These are phyloP conservation scores for western clawed frog (Xenopus tropicalis) DNA, from an alignment of 2,113 vertebrate species.

Conservation along the genomic window DNA sequence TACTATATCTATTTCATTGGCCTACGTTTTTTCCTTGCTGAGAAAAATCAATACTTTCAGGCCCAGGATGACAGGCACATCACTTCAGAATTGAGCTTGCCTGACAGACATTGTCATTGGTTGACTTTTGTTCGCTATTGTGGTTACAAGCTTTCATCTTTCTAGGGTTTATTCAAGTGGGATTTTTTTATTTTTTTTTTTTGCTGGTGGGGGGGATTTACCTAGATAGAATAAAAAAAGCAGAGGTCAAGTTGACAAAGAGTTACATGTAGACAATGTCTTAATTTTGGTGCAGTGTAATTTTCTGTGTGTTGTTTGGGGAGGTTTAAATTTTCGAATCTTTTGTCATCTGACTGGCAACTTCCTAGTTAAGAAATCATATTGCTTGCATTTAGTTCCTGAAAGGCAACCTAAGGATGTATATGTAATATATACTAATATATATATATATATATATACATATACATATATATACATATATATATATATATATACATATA, in stretches of 20 bases:
- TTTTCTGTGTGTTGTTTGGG: slow-evolving; percentile 63
- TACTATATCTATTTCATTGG: slow-evolving; percentile 81
- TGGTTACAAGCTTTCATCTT: slow-evolving; percentile 95
- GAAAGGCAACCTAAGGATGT: not conserved
- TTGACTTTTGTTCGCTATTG: slow-evolving; percentile 90
- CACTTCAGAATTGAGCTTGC: slow-evolving; percentile 90
- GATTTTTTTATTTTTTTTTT: slow-evolving; percentile 53
- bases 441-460: too few relatives aligned
- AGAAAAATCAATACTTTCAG: slow-evolving; percentile 90
- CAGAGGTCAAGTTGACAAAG: slow-evolving; percentile 75
- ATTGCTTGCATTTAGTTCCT: not conserved
- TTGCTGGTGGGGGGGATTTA: slow-evolving; percentile 70
- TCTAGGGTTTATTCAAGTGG: slow-evolving; percentile 70
- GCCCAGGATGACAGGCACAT: slow-evolving; percentile 86
- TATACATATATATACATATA: too few relatives aligned
- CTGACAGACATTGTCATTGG: slow-evolving; percentile 91
- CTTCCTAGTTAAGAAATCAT: slow-evolving; percentile 25
- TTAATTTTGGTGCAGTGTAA: slow-evolving; percentile 62
- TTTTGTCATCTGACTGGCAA: slow-evolving; percentile 65
- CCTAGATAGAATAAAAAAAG: slow-evolving; percentile 72
- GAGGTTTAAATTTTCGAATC: slow-evolving; percentile 54
- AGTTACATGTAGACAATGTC: slow-evolving; percentile 58
- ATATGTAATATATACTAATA: too few relatives aligned
- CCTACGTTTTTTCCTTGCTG: slow-evolving; percentile 73
- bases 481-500: too few relatives aligned